phyloP scores from a whole-genome alignment of 2,113 vertebrate species.

The Callipepla squamata region DNA sequence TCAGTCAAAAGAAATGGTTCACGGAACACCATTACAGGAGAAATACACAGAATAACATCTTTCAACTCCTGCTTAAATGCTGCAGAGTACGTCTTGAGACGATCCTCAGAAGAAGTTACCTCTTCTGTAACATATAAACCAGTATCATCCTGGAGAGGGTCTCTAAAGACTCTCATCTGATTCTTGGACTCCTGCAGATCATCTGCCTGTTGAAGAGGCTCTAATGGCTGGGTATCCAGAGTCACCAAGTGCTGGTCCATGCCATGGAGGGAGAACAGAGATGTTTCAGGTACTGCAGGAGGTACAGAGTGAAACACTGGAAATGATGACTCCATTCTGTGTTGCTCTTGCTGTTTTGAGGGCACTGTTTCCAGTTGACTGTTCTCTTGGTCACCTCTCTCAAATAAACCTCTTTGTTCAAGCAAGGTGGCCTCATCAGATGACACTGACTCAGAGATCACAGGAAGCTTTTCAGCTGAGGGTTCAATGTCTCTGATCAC shows the following conservation, averaged over 20 bases:
- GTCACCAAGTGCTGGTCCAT: constrained; percentile 70
- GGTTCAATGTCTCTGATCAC: constrained; percentile 73
- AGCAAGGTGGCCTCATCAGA: constrained; percentile 61
- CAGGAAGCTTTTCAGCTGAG: constrained; percentile 59
- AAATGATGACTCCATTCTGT: constrained; percentile 13
- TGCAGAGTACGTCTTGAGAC: constrained; percentile 87
- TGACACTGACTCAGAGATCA: constrained; percentile 66
- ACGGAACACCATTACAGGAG: constrained; percentile 90
- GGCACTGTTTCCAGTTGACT: not conserved
- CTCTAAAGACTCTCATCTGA: constrained; percentile 86
- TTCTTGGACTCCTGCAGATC: constrained; percentile 77
- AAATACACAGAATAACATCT: constrained; percentile 95
- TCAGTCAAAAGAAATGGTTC: constrained; percentile 92
- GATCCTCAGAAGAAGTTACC: constrained; percentile 90
- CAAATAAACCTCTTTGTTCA: constrained; percentile 68
- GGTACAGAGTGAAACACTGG: constrained; percentile 55
- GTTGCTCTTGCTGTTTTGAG: constrained; percentile 63
- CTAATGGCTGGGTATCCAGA: constrained; percentile 51
- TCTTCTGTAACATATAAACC: constrained; percentile 91
- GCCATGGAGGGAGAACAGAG: constrained; percentile 80
- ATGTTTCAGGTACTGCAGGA: constrained; percentile 61
- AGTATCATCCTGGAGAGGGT: constrained; percentile 95
- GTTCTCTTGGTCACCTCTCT: constrained; percentile 67
- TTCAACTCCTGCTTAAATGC: constrained; percentile 95
- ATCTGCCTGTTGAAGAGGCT: constrained; percentile 42